Evolutionary conservation across 35 echinoderm and acorn worm genomes (phyloP), one percentile per base, ranked within the genome.

Genomic region (Chiridota heheva): DNA sequence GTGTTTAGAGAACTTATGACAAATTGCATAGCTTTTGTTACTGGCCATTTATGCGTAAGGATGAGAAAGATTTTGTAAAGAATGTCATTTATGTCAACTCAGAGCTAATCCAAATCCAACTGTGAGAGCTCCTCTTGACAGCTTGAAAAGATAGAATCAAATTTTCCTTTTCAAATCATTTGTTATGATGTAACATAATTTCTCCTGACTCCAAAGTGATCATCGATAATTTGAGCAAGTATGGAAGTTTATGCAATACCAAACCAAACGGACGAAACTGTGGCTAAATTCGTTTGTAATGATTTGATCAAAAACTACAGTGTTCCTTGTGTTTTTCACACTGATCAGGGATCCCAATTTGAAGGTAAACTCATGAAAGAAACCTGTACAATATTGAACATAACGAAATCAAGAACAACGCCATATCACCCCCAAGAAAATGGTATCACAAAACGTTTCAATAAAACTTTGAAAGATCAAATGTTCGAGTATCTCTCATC

Each of bases 181-280:
- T n/a, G n/a, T 71, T 5, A 27, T 10, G 67, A 71, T 42, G 13
- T 71, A 10, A 71, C 67, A 12, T 27, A 71, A 27, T 27, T 71
- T 37, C 67, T 37, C 6, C 29, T 71, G 7, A 71, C 67, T 34
- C 18, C 31, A 10, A 71, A 71, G 15, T 71, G 8, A 31, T 71
- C 39, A 42, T 42, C 4, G 67, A 71, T 71, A 15, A 71, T 71
- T 71, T 38, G 13, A 71, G 6, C 39, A 71, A 71, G 39, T 71
- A 71, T 39, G 67, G 32, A 71, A 71, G 40, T 71, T 6, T 71
- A 71, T 71, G 67, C 67, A 34, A 42, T 71, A 15, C 39, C 67
- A 5, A 39, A 71, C 30, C 67, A 71, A 39, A 71, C 6, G 27
- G 67, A 27, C 6, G 35, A 31, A 8, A 71, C 67, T 71, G 67